Percentiles rank a stretch among this genome's conserved stretches.
Evolutionary conservation across 2,797 vertebrate species (phyloP).

Genomic region (Mus minutoides): DNA sequence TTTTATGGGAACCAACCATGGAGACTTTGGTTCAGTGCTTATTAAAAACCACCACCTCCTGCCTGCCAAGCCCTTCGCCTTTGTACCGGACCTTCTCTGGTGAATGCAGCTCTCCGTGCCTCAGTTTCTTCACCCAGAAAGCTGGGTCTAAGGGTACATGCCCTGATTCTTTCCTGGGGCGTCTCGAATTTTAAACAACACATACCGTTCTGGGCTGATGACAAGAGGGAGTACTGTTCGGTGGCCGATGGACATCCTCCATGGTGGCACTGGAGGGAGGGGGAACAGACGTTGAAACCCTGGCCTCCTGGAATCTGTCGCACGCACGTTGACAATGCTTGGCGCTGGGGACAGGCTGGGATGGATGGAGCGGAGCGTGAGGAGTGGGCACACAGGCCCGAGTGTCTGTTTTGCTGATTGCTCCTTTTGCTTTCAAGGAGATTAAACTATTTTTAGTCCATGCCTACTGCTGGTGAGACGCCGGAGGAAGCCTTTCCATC

Average conservation of each 20-base stretch:
- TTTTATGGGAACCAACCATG: background rate
- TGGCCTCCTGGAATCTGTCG: background rate
- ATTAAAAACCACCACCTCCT: slow-evolving; percentile 12
- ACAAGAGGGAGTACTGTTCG: background rate
- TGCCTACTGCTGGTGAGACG: slow-evolving; percentile 83
- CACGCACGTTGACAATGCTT: background rate
- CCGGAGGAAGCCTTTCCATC: slow-evolving; percentile 84
- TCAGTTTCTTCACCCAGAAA: slow-evolving; percentile 54
- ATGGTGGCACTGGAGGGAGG: background rate
- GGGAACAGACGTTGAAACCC: background rate
- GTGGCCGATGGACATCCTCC: background rate
- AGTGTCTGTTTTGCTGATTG: slow-evolving; percentile 81
- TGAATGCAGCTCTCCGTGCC: background rate
- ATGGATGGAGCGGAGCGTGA: slow-evolving; percentile 9
- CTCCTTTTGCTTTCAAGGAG: slow-evolving; percentile 86
- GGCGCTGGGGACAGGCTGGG: background rate
- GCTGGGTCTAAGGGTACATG: background rate
- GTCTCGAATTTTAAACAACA: slow-evolving; percentile 8
- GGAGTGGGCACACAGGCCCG: background rate
- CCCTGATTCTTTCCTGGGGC: background rate
- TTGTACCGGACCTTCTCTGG: background rate
- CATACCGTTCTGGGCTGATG: background rate
- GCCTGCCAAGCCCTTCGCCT: background rate
- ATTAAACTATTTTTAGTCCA: slow-evolving; percentile 88
- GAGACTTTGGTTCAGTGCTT: background rate